phyloP scores from a whole-genome alignment of 2,888 invertebrate genomes.

The Oegoconia quadripuncta region DNA sequence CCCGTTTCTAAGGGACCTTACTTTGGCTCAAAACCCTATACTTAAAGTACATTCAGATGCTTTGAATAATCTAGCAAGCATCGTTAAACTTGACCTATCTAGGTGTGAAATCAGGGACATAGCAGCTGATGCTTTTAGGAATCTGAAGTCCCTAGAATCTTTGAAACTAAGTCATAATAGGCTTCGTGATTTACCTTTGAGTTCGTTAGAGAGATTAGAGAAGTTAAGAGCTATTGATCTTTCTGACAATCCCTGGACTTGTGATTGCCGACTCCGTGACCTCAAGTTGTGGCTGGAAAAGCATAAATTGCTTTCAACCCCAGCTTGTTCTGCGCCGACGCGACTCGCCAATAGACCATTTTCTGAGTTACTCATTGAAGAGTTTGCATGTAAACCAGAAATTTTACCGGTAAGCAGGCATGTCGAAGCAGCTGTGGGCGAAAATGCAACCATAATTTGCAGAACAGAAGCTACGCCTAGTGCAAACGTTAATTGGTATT shows the following conservation, averaged over 20 bases:
- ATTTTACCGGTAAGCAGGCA: slow-evolving; percentile 86
- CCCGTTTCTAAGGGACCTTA: slow-evolving; percentile 89
- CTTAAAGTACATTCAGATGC: slow-evolving; percentile 87
- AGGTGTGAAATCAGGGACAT: slow-evolving; percentile 89
- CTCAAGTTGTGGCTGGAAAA: slow-evolving; percentile 90
- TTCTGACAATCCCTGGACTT: slow-evolving; percentile 93
- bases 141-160: slow-evolving; percentile 86
- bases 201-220: slow-evolving; percentile 85
- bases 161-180: slow-evolving; percentile 91
- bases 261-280: slow-evolving; percentile 90
- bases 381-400: slow-evolving; percentile 92
- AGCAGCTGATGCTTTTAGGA: slow-evolving; percentile 85
- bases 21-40: slow-evolving; percentile 89
- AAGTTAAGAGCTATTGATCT: slow-evolving; percentile 89
- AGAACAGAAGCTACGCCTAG: slow-evolving; percentile 89
- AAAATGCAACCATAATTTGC: slow-evolving; percentile 92
- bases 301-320: slow-evolving; percentile 88
- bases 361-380: slow-evolving; percentile 86
- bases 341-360: slow-evolving; percentile 85
- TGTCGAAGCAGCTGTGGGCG: slow-evolving; percentile 88
- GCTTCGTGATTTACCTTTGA: slow-evolving; percentile 84
- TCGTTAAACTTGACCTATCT: slow-evolving; percentile 91
- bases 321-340: slow-evolving; percentile 86
- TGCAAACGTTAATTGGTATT: slow-evolving; percentile 91
- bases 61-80: slow-evolving; percentile 85